These are phyloP conservation scores for Orthosia gothica DNA, from an alignment of 2,888 invertebrate genomes.

Conservation along the genomic window DNA sequence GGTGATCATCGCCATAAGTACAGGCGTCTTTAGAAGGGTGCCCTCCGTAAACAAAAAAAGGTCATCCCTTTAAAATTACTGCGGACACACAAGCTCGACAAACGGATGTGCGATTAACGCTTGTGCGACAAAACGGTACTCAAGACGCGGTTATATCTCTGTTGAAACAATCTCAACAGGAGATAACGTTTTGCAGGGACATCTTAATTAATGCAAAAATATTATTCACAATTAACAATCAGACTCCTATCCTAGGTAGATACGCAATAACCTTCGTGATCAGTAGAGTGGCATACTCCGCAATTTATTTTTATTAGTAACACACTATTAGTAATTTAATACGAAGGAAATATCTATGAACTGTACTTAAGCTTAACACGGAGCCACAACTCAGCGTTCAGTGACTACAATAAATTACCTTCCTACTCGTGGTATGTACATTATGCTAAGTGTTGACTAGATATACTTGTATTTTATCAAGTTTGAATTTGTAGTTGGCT, in stretches of 20 bases:
- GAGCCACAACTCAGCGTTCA: slow-evolving; percentile 32
- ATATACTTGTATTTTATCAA: not conserved
- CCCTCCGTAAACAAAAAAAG: no score
- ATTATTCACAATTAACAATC: slow-evolving; percentile 53
- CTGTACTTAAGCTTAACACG: slow-evolving; percentile 49
- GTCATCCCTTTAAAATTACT: no score
- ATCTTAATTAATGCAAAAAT: slow-evolving; percentile 35
- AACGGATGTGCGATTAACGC: no score
- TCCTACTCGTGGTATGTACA: not conserved
- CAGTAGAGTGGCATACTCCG: slow-evolving; percentile 66
- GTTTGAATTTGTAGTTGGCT: not conserved
- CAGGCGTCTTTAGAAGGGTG: no score
- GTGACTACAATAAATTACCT: slow-evolving; percentile 22
- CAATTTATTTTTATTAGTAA: slow-evolving; percentile 75
- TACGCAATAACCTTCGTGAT: slow-evolving; percentile 69
- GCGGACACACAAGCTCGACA: no score
- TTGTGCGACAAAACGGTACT: no score
- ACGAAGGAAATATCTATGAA: slow-evolving; percentile 64
- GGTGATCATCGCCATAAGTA: no score
- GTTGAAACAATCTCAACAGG: not conserved
- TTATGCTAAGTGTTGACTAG: not conserved
- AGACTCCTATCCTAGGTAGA: slow-evolving; percentile 37
- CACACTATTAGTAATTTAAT: slow-evolving; percentile 69
- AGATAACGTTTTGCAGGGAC: not conserved
- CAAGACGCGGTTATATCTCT: not conserved